Conservation (phyloP, 2,113 vertebrate species). For the Pseudorhombus dupliciocellatus region DNA sequence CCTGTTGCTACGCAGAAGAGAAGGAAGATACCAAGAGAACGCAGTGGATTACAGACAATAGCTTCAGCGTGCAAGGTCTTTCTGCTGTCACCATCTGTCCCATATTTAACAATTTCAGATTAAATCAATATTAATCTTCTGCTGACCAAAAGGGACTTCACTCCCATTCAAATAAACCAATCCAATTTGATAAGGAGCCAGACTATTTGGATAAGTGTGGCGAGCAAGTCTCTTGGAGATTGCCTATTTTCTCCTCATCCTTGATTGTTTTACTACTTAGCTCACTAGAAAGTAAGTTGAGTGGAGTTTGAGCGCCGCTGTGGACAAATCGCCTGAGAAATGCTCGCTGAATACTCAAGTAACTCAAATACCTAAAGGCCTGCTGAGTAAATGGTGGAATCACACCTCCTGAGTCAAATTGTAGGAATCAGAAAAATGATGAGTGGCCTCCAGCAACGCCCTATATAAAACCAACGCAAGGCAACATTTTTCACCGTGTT, state of each 20-base stretch:
- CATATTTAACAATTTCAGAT: constrained; percentile 78
- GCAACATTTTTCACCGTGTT: constrained; percentile 77
- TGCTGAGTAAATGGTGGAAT: constrained; percentile 44
- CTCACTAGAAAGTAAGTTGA: constrained; percentile 45
- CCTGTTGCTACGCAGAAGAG: constrained; percentile 15
- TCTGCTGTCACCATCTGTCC: constrained; percentile 58
- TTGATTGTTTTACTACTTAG: constrained; percentile 66
- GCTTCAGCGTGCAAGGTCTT: constrained; percentile 64
- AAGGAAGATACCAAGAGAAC: constrained; percentile 22
- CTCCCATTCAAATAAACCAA: constrained; percentile 73
- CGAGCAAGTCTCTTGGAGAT: constrained; percentile 57
- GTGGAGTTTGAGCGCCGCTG: constrained; percentile 28
- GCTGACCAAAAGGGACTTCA: constrained; percentile 68
- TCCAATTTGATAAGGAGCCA: constrained; percentile 72
- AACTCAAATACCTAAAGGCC: constrained; percentile 21
- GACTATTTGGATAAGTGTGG: constrained; percentile 68
- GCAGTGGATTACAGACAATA: constrained; percentile 41
- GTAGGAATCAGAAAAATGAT: constrained; percentile 66
- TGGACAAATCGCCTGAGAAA: constrained; percentile 6
- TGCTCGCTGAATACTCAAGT: constrained; percentile 37
- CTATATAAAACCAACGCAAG: constrained; percentile 63
- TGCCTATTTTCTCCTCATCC: constrained; percentile 55
- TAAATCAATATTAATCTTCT: constrained; percentile 76
- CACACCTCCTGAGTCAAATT: constrained; percentile 54
- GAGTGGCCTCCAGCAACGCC: constrained; percentile 61